phyloP scores from a whole-genome alignment of 2,888 invertebrate genomes.

The Halocaridina rubra region DNA sequence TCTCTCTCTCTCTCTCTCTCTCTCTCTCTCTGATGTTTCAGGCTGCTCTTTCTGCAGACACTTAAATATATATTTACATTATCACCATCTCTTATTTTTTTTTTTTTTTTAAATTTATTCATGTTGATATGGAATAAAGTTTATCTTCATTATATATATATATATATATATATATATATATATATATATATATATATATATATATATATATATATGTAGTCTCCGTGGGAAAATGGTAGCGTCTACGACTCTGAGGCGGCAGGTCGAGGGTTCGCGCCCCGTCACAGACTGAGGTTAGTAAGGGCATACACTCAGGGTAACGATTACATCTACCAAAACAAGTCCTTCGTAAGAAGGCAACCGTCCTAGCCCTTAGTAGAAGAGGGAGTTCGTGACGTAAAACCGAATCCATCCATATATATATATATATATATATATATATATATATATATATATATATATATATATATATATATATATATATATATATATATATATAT shows the following conservation, averaged over 20 bases:
- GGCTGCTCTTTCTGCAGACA: neutral
- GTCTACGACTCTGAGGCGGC: too few relatives aligned
- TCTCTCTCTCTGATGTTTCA: neutral
- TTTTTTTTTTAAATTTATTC: neutral
- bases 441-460: conserved; percentile 8
- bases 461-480: conserved; percentile 8
- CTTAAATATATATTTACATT: too few relatives aligned
- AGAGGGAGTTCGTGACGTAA: too few relatives aligned
- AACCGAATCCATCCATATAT: neutral
- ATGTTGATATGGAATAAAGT: neutral
- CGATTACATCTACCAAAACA: too few relatives aligned
- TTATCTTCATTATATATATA: neutral
- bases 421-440: conserved; percentile 4
- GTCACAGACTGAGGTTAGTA: too few relatives aligned
- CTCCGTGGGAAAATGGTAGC: too few relatives aligned
- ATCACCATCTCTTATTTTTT: too few relatives aligned
- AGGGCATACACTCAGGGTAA: too few relatives aligned
- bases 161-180: conserved; percentile 7
- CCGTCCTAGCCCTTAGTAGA: too few relatives aligned
- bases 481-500: conserved; percentile 8
- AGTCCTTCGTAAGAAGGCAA: too few relatives aligned
- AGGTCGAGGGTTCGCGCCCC: too few relatives aligned
- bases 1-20: neutral
- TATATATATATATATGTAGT: neutral
- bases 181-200: conserved; percentile 14